Conservation (phyloP, 2,888 invertebrate species). For the Alloplasta piceator region DNA sequence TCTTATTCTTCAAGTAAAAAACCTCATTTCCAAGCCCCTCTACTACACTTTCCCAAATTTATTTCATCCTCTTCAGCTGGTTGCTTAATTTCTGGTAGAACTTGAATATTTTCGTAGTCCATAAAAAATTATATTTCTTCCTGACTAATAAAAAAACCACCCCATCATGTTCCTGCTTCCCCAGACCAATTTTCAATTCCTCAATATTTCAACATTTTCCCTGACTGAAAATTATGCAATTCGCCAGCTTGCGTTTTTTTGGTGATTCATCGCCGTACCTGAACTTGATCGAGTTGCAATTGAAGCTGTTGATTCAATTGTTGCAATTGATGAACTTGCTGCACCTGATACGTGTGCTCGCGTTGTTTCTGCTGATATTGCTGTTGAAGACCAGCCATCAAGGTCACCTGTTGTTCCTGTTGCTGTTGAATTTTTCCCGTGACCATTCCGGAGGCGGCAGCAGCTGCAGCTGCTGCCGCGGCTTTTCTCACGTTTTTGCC, state of each 20-base stretch:
- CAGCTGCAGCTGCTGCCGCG: conserved; percentile 73
- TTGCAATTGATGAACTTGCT: conserved; percentile 81
- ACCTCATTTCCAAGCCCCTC: too few species aligned
- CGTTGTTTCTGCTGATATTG: conserved; percentile 79
- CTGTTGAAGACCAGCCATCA: conserved; percentile 81
- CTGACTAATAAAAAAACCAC: too few species aligned
- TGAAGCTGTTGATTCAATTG: conserved; percentile 82
- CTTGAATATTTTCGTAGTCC: too few species aligned
- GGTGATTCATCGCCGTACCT: conserved; percentile 70
- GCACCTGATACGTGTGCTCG: conserved; percentile 79
- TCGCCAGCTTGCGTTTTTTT: background rate
- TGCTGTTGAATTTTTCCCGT: conserved; percentile 78
- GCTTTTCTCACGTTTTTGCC: conserved; percentile 89
- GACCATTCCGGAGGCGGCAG: conserved; percentile 59
- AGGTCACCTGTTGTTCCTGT: conserved; percentile 72
- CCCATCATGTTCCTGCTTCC: too few species aligned
- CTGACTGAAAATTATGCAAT: too few species aligned
- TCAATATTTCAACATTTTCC: too few species aligned
- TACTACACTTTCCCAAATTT: too few species aligned
- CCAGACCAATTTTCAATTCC: too few species aligned
- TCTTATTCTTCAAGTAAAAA: too few species aligned
- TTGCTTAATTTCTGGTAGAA: too few species aligned
- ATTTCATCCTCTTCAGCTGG: too few species aligned
- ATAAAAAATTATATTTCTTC: too few species aligned
- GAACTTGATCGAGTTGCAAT: conserved; percentile 80